Percentiles rank a stretch among this genome's conserved stretches.
These are phyloP conservation scores for Manis crassicaudata DNA, from an alignment of 2,797 vertebrate genomes.

Conservation along the genomic window DNA sequence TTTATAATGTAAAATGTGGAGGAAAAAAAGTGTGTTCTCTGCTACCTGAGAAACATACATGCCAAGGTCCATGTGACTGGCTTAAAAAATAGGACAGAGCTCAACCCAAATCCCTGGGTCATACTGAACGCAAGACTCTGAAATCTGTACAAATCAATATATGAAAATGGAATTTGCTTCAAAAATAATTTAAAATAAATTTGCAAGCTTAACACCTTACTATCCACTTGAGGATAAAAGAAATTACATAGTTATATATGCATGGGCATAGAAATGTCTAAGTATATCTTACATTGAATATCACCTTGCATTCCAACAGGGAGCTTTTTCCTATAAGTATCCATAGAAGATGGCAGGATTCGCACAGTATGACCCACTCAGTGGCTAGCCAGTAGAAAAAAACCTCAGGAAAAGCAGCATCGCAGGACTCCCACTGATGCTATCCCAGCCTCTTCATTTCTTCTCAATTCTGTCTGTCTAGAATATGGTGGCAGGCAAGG, in stretches of 20 bases:
- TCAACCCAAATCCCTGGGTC: not conserved
- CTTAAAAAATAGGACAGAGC: not conserved
- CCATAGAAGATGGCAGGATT: not conserved
- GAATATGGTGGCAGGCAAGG: not conserved
- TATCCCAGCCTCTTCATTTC: not conserved
- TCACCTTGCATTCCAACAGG: not conserved
- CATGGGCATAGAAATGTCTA: not conserved
- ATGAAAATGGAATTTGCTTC: not conserved
- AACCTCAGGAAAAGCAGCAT: not conserved
- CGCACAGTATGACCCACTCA: too few relatives aligned
- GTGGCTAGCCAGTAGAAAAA: not conserved
- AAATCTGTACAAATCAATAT: not conserved
- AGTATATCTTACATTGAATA: not conserved
- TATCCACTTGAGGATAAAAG: not conserved
- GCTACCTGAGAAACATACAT: not conserved
- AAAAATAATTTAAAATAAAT: slow-evolving; percentile 19
- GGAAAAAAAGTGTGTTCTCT: not conserved
- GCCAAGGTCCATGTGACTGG: not conserved
- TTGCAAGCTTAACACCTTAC: not conserved
- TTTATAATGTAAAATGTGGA: not conserved
- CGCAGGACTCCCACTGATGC: not conserved
- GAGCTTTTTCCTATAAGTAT: not conserved
- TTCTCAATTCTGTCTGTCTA: not conserved
- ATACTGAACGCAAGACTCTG: not conserved
- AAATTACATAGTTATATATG: not conserved